Base-by-base conservation (phyloP, 1,140 invertebrate genomes). In the Zaprionus lachaisei region DNA sequence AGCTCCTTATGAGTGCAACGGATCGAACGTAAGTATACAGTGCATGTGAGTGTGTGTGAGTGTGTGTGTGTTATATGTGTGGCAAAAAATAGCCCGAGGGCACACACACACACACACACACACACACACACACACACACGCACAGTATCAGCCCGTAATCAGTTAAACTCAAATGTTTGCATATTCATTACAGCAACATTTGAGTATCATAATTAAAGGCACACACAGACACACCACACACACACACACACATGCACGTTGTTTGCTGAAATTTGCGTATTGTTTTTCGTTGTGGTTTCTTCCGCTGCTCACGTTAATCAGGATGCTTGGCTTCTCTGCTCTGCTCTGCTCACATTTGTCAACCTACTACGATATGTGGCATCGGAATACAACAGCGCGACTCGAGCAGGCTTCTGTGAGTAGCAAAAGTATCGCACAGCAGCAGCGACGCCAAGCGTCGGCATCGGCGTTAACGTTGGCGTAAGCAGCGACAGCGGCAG, bases 341-440 rank as follows among this genome's bases (percentile, higher is more conserved):
- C 31, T 34, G 31, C 31, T 34, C 31, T 15, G 37, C 37, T 38
- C 37, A 38, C 37, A 38, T 38, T 47, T 47, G 41, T 47, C 41
- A 47, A 47, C 41, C 41, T 17, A 17, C 41, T n/a, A 11, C 47
- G 20, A 51, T 51, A 51, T 20, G 22, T 24, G 47, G 54, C 54
- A 44, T 22, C 63, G 54, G 72, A 68, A 70, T 54, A 55, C 72
- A 66, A 69, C 68, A 63, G 51, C 72, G 72, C 72, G 72, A 71
- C 54, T 75, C 72, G 72, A 71, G 60, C 67, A 63, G 66, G 72
- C 41, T 63, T 75, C 72, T 75, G 72, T 58, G 63, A 75, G 67
- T 75, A 58, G 41, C 68, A 31, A 62, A 75, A 70, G 72, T 70
- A 70, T 74, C 72, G 69, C 61, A 74, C 56, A 58, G 44, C 58